phyloP scores from a whole-genome alignment of 2,797 vertebrate species.

The Xerus rutilus region DNA sequence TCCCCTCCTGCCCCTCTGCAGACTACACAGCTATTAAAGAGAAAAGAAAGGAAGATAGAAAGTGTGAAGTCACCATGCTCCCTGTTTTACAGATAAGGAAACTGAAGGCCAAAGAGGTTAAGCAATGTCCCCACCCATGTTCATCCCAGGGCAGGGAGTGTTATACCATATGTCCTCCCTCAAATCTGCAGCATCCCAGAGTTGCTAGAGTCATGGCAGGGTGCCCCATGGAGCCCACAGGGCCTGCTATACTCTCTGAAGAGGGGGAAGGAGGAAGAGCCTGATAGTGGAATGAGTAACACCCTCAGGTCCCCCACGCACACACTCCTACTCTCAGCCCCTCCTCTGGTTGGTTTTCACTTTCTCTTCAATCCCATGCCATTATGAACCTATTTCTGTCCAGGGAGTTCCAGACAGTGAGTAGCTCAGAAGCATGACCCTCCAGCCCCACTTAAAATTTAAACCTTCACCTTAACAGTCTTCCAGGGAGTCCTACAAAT shows the following conservation, averaged over 20 bases:
- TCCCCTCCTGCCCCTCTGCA: neutral
- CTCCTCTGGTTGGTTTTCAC: neutral
- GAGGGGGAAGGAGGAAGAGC: neutral
- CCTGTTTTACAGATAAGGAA: neutral
- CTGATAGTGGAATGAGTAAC: too few species aligned
- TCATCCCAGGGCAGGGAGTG: neutral
- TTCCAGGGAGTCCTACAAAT: neutral
- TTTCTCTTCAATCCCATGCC: neutral
- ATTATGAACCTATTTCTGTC: neutral
- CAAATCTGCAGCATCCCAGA: neutral
- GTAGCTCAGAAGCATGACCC: neutral
- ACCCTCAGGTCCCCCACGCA: too few species aligned
- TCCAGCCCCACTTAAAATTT: neutral
- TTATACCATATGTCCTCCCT: accelerated
- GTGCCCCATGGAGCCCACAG: neutral
- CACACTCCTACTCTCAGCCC: neutral
- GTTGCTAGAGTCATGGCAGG: neutral
- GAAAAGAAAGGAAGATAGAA: neutral
- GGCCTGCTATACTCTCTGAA: neutral
- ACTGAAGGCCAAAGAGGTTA: neutral
- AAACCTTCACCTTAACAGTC: neutral
- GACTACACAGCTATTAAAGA: accelerated
- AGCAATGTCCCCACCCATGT: neutral
- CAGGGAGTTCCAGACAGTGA: neutral
- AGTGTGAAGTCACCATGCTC: too few species aligned